Evolutionary conservation across 2,888 invertebrate genomes (phyloP), one percentile per base, ranked within the genome.

Genomic region (Lasius platythorax): DNA sequence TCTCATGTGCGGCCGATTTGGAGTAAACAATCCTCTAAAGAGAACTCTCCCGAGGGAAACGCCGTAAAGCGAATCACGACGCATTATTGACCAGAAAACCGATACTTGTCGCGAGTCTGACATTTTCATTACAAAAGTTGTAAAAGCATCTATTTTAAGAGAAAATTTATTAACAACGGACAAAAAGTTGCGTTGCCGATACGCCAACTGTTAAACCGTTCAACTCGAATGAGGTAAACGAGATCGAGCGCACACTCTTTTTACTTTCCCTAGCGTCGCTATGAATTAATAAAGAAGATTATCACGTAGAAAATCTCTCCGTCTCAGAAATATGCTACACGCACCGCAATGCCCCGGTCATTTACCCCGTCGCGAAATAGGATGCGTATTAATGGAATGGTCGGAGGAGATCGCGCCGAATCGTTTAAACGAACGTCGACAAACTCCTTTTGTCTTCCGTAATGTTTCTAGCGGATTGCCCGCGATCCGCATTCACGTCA

Each of bases 311-410:
- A 23, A 61, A 40, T n/a, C 53, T 53, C 50, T 53, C 53, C 6
- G 18, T 61, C 43, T 74, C 73, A 28, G 33, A 23, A 37, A 28
- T 28, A 30, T 23, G 11, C 40, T 4, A 0, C 30, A 8, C 30
- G 12, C 18, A 11, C 11, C 8, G 37, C 37, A 37, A 5, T n/a
- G 30, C 33, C 2, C 40, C 70, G 72, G 70, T 70, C 70, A 9
- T 76, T 76, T 53, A 76, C 76, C 76, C 15, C 43, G 46, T 15
- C 37, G 40, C 15, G 28, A 75, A 64, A 30, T 37, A 37, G n/a
- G n/a, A 53, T 12, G 40, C 68, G n/a, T n/a, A 53, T 33, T 58
- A 43, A 33, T 23, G 23, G 30, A 46, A 46, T 15, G 46, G 12
- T 30, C 53, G 37, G 40, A 70, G 30, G 75, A 28, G 37, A 68